Base-by-base conservation (phyloP, 2,113 vertebrate species). In the Anser cygnoides region DNA sequence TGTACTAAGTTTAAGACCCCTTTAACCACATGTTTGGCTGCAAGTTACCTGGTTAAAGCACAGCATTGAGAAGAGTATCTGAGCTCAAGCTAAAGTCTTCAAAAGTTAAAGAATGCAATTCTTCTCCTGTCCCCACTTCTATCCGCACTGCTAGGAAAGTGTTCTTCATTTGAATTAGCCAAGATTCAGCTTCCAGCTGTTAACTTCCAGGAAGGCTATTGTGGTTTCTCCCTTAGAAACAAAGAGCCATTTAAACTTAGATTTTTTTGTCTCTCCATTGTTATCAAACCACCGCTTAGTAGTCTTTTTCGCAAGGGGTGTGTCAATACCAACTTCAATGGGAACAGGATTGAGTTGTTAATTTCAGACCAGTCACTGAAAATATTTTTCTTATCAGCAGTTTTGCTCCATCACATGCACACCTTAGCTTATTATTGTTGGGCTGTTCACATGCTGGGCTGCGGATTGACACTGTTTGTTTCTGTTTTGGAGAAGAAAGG, bases 311-410 rank as follows among this genome's bases (percentile, higher is more conserved):
- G 41, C 84, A 72, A 89, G 44, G 94, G 71, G 78, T 93, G 66
- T 95, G 95, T 73, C 81, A 93, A 76, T 73, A 92, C 31, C n/a
- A 77, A 91, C 54, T 95, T 92, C 71, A 95, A 28, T 87, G 81
- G 80, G 92, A 95, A 93, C 73, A 87, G 80, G 54, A 91, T 13
- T 95, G 58, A 79, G 58, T 50, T 84, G 66, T 39, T 92, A 67
- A 87, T 87, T 95, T 92, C 87, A 91, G 93, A 81, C 49, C 22
- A 73, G 73, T 75, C 57, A 52, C 77, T 72, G 58, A 95, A 95
- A 95, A 93, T 95, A 93, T 90, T 97, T 96, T 94, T 93, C 88
- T 96, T 95, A 96, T 96, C 95, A 93, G 83, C 28, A 78, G 90
- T 87, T 95, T 84, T 92, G 13, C 86, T 92, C 66, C 73, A 89